Base-by-base conservation (phyloP, 2,888 invertebrate species). In the Stenichneumon culpator region DNA sequence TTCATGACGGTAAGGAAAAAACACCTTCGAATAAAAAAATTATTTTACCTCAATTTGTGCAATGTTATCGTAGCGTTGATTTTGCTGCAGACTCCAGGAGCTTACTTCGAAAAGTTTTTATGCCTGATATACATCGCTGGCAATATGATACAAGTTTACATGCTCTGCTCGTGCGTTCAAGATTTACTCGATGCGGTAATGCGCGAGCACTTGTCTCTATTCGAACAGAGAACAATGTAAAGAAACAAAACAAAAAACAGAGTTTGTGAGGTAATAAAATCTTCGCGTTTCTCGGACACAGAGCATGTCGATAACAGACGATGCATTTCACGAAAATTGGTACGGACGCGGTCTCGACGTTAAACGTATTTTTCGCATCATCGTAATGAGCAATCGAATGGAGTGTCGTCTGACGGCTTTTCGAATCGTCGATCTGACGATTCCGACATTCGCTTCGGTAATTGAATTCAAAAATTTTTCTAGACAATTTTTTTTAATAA, bases 181-280 rank as follows among this genome's bases (percentile, higher is more conserved):
- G 86, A 86, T 50, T 86, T 91, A 65, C 9, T 89, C 60, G 91
- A 91, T 32, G 86, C 89, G 86, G 90, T 91, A 88, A 87, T 72
- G 6, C 19, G 22, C 52, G 28, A 16, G 25, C 25, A 14, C 16
- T 2, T 74, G 22, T 0, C 19, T 72, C 0, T 36, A 16, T 9
- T 25, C 52, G 44, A 47, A 22, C 44, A 36, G 36, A 7, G 36
- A 36, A 36, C 36, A 36, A 9, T 36, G 36, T 36, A 36, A 36
- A 36, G 9, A 36, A 36, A 36, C 1, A 9, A 1, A 1, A 9
- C 36, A 9, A 36, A 36, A 36, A 36, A 9, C 9, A 9, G 36
- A 9, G 9, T 6, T 32, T 3, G 32, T 74, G 16, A 65, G n/a
- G 60, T 60, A 22, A 19, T 22, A 7, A 32, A 47, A 22, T 52